Base-by-base conservation (phyloP, 2,888 invertebrate species). In the Mystacides longicornis region DNA sequence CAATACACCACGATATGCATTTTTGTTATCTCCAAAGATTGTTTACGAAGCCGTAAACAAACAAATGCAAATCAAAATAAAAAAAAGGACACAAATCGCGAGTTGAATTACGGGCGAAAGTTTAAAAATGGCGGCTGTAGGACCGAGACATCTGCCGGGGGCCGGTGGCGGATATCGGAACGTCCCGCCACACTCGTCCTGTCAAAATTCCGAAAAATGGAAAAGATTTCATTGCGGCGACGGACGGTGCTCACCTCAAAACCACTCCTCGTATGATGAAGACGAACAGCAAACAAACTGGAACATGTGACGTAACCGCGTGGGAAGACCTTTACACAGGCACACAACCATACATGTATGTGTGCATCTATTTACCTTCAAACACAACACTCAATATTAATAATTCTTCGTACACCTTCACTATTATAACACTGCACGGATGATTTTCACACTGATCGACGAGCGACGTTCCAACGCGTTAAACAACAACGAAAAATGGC, bases 281-380 rank as follows among this genome's bases (percentile, higher is more conserved):
- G 22, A 23, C 31, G 31, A 51, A 47, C 37, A 21, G 27, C 56
- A 49, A 57, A 54, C 57, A 49, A 54, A 49, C 46, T 50, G 42
- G 48, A 46, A 49, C 54, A 54, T 54, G 57, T 57, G 57, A 57
- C 57, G 57, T 57, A 57, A 57, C 57, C 57, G 57, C 57, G 57
- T 57, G 57, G 54, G 47, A 37, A 49, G 48, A 48, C 54, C 57
- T 54, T 57, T 42, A 54, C 54, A 57, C 57, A 54, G 57, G 51
- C 54, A 54, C 51, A 57, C 42, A 52, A 51, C 27, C 33, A 45
- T 48, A 37, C 42, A 51, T 54, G 57, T 57, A 51, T 54, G 54
- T 48, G 48, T 54, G 54, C 49, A 49, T 54, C 49, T 57, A 57
- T 57, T 57, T 57, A 57, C 57, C 47, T 57, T 51, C 42, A 43